Conservation (phyloP, 2,113 vertebrate genomes). For the Ophiodon elongatus region DNA sequence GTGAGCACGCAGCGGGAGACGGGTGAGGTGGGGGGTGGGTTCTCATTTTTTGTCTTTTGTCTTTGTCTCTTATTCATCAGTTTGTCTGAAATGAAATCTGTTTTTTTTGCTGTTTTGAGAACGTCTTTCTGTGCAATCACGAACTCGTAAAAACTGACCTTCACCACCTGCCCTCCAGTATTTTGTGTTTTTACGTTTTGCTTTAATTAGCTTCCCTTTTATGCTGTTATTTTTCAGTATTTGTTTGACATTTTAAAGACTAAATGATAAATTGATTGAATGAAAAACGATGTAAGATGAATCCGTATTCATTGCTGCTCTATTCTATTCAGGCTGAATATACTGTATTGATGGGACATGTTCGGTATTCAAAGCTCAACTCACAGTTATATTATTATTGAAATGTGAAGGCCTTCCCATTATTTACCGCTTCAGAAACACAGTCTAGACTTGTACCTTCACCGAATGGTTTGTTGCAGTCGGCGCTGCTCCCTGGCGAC, state of each 20-base stretch:
- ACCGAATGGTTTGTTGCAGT: constrained; percentile 33
- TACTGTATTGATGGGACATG: constrained; percentile 27
- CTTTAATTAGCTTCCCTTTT: constrained; percentile 36
- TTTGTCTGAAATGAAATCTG: constrained; percentile 26
- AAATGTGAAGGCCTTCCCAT: constrained; percentile 35
- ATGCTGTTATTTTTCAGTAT: neutral
- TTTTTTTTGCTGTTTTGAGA: neutral
- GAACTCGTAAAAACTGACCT: constrained; percentile 28
- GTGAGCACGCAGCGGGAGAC: constrained; percentile 19
- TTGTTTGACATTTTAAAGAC: neutral
- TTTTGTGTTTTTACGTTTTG: constrained; percentile 17
- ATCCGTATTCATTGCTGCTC: constrained; percentile 4
- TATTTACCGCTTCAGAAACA: constrained; percentile 29
- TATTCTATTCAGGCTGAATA: constrained; percentile 4
- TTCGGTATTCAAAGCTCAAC: constrained; percentile 14
- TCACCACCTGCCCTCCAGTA: constrained; percentile 28
- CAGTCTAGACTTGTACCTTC: constrained; percentile 21
- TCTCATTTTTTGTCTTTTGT: constrained; percentile 18
- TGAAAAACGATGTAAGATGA: neutral
- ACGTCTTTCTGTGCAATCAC: neutral
- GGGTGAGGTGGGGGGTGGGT: constrained; percentile 1
- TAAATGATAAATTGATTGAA: neutral
- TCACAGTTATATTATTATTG: constrained; percentile 10
- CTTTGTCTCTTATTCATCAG: constrained; percentile 8
- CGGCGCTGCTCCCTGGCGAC: constrained; percentile 53